phyloP scores from a whole-genome alignment of 2,888 invertebrate genomes.

The Tetheella fluctuosa region DNA sequence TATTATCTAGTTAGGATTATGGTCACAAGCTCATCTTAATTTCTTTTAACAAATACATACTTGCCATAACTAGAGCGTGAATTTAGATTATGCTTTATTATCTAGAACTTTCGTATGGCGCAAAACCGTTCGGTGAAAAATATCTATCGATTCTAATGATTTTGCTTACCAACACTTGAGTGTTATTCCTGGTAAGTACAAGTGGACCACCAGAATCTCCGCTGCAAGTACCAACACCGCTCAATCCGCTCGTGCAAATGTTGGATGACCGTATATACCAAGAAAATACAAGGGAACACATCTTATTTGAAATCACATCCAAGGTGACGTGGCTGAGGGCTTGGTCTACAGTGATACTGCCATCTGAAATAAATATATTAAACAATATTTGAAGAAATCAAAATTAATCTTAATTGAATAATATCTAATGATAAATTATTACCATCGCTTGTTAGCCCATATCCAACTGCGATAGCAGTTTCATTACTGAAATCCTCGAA shows the following conservation, averaged over 20 bases:
- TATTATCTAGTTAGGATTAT: too few relatives aligned
- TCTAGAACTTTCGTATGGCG: too few relatives aligned
- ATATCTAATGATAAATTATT: constrained; percentile 15
- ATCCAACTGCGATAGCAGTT: constrained; percentile 44
- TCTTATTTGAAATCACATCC: constrained; percentile 47
- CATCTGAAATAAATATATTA: constrained; percentile 27
- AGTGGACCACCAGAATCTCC: constrained; percentile 73
- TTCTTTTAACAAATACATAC: background rate
- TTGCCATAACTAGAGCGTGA: too few relatives aligned
- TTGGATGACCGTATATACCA: constrained; percentile 44
- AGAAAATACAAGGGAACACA: constrained; percentile 45
- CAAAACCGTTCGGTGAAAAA: background rate
- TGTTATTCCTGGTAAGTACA: constrained; percentile 34
- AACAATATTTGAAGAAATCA: constrained; percentile 1
- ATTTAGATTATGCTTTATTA: too few relatives aligned
- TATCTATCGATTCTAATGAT: background rate
- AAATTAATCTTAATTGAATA: background rate
- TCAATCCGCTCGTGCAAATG: constrained; percentile 56
- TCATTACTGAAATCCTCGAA: constrained; percentile 36
- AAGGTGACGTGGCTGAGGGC: constrained; percentile 42
- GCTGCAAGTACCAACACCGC: constrained; percentile 45
- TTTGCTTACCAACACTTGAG: constrained; percentile 47
- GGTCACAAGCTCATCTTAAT: too few relatives aligned
- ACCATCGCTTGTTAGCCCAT: constrained; percentile 43
- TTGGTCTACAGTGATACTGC: constrained; percentile 30